Base-by-base conservation (phyloP, 2,113 vertebrate genomes). In the Chionis minor region DNA sequence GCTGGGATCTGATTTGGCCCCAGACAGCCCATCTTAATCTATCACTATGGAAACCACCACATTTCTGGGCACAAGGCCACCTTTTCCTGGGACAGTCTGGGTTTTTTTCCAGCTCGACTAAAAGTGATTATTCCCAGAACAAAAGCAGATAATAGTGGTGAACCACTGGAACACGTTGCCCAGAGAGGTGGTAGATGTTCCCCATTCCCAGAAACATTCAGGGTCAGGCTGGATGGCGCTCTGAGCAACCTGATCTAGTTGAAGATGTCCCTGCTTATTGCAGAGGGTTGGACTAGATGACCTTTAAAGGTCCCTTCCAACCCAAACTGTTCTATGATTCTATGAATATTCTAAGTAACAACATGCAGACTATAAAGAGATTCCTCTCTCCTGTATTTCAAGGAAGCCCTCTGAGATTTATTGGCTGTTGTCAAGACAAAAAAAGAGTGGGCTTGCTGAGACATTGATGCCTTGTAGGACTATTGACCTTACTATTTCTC, bases 11-110 rank as follows among this genome's bases (percentile, higher is more conserved):
- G 24, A 72, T 90, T 90, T 96, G 81, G 62, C 81, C 67, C 62
- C 61, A 81, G 45, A 78, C 35, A 83, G 42, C n/a, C 82, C 74
- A 73, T 90, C 82, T 74, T 88, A 88, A 96, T 91, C 88, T 95
- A 69, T 92, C 23, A 2, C 71, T 47, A 52, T 86, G 79, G 88
- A 96, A 95, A 96, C 79, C 45, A 82, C 52, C 58, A 66, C 49
- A 42, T 83, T 96, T 70, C 69, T 79, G 56, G 82, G 88, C 90
- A 95, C 59, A 67, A 81, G 32, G 71, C 62, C 93, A 92, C 54
- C 59, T 92, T 66, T 94, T 86, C 85, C 58, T 86, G 74, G 83
- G 81, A 74, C 56, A 78, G 9, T 47, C 49, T 94, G 80, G 9
- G 14, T 0, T 23, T 52, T 74, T 79, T 80, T 66, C 66, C 45